A percentile compares a stretch with the other conserved stretches of the same genome.
Conservation (phyloP, 2,888 invertebrate genomes). For the Abscondita cerata region DNA sequence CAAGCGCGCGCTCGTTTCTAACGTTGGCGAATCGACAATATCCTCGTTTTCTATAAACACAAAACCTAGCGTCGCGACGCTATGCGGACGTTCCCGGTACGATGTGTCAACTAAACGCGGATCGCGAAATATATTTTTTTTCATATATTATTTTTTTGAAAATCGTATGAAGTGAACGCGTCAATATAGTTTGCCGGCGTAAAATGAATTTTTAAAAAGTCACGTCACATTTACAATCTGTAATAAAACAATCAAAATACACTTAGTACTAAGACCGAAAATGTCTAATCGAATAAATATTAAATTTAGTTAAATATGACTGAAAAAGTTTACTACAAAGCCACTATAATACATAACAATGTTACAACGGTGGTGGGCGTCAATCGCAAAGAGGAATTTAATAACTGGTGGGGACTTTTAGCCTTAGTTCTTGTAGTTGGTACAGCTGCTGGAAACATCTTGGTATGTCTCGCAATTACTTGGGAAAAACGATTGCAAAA, state of each 20-base stretch:
- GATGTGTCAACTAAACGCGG: conserved; percentile 23
- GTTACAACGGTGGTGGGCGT: conserved; percentile 60
- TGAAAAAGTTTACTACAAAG: conserved; percentile 51
- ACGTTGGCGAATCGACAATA: conserved; percentile 31
- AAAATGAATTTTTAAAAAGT: background rate
- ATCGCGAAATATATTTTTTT: too few species aligned
- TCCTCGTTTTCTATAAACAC: conserved; percentile 36
- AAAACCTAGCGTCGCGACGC: conserved; percentile 38
- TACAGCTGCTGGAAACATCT: conserved; percentile 90
- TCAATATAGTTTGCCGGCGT: background rate
- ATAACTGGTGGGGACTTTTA: conserved; percentile 85
- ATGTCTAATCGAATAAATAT: background rate
- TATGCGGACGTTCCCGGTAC: conserved; percentile 23
- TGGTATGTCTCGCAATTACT: conserved; percentile 92
- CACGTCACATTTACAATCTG: too few species aligned
- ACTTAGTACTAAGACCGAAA: too few species aligned
- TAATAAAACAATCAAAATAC: too few species aligned
- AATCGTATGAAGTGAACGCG: conserved; percentile 6
- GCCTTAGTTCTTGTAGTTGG: conserved; percentile 80
- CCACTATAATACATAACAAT: conserved; percentile 52
- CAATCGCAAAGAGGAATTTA: conserved; percentile 44
- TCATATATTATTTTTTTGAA: too few species aligned
- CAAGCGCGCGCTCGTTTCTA: conserved; percentile 35
- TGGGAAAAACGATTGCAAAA: conserved; percentile 93
- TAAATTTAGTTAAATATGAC: conserved; percentile 23